Evolutionary conservation across 2,797 vertebrate genomes (phyloP).

Genomic region (Atherinosoma microstoma): DNA sequence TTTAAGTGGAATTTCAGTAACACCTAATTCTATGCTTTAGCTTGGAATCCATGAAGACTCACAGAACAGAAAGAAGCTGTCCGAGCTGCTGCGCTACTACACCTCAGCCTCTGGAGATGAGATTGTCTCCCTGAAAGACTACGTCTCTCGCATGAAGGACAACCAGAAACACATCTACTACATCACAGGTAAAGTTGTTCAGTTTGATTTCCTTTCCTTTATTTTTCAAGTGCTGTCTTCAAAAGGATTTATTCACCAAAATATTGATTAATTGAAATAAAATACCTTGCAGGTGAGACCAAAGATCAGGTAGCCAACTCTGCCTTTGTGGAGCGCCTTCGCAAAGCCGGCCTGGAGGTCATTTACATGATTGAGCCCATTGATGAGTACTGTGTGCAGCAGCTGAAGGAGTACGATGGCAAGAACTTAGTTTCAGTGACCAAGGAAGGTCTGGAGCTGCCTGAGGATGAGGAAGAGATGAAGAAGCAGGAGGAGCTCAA

Average conservation of each 20-base stretch:
- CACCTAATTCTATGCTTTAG: conserved; percentile 58
- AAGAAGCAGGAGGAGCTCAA: conserved; percentile 94
- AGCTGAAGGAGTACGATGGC: conserved; percentile 95
- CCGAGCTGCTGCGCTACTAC: conserved; percentile 89
- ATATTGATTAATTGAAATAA: neutral
- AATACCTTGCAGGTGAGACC: conserved; percentile 87
- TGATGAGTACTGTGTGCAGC: conserved; percentile 97
- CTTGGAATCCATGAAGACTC: conserved; percentile 94
- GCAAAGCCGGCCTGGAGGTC: conserved; percentile 94
- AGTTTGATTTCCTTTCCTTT: neutral
- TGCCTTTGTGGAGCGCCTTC: conserved; percentile 94
- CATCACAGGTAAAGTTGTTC: conserved; percentile 72
- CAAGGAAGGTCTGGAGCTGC: conserved; percentile 95
- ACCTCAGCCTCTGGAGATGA: conserved; percentile 94
- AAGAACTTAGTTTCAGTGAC: conserved; percentile 94
- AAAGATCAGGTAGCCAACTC: conserved; percentile 98
- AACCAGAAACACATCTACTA: conserved; percentile 94
- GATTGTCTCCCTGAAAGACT: conserved; percentile 94
- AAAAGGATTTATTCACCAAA: neutral
- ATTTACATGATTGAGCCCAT: conserved; percentile 99
- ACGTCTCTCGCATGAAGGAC: conserved; percentile 93
- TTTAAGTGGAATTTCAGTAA: neutral
- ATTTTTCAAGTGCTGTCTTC: neutral
- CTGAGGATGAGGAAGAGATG: conserved; percentile 95
- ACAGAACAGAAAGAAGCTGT: conserved; percentile 92